Conservation (phyloP, 2,113 vertebrate genomes). For the Sebastes fasciatus region DNA sequence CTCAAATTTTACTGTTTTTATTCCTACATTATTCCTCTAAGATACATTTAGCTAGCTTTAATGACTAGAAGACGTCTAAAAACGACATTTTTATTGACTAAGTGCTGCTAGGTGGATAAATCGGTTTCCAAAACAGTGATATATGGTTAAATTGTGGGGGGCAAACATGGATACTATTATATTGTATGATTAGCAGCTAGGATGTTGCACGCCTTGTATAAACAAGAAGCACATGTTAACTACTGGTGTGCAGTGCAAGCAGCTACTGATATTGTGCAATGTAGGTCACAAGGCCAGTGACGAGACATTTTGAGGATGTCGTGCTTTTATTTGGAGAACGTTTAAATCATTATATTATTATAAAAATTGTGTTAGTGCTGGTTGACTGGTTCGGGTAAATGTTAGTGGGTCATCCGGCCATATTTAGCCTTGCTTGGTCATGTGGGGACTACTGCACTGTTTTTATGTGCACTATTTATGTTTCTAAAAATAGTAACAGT, state of each 20-base stretch:
- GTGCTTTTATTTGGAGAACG: neutral
- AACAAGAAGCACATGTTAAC: conserved; percentile 2
- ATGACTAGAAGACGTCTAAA: too few species aligned
- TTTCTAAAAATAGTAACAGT: too few species aligned
- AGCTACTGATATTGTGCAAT: conserved; percentile 54
- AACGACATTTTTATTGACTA: too few species aligned
- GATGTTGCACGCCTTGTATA: neutral
- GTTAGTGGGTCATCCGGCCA: conserved; percentile 68
- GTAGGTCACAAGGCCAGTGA: conserved; percentile 64
- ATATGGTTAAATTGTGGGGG: too few species aligned
- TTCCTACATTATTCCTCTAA: neutral
- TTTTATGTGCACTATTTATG: neutral
- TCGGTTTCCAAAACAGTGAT: too few species aligned
- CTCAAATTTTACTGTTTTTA: neutral
- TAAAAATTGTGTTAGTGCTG: neutral
- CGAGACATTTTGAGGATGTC: neutral
- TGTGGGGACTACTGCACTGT: neutral
- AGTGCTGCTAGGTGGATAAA: too few species aligned
- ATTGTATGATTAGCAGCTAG: neutral
- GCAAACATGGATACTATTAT: neutral
- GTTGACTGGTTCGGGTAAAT: conserved; percentile 9
- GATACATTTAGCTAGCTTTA: too few species aligned
- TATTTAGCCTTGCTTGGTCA: conserved; percentile 22
- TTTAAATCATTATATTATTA: too few species aligned
- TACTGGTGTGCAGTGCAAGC: neutral